Evolutionary conservation across 2,797 vertebrate species (phyloP).

Genomic region (Danio tinwini): DNA sequence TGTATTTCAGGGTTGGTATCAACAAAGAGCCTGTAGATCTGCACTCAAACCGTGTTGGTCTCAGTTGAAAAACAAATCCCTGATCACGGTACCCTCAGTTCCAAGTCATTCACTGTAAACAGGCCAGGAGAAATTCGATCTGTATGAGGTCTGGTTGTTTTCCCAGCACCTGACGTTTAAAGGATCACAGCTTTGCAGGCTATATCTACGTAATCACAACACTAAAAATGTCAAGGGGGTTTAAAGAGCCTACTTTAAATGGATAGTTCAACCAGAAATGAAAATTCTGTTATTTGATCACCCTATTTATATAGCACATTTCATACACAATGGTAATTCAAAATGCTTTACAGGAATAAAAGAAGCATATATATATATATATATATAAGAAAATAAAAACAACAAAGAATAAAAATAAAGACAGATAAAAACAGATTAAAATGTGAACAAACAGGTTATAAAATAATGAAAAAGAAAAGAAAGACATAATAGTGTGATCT

Average conservation of each 20-base stretch:
- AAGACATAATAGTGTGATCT: too few species aligned
- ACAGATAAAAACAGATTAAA: too few species aligned
- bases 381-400: too few species aligned
- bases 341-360: too few species aligned
- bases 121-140: constrained; percentile 33
- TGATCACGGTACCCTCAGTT: neutral
- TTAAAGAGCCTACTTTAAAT: neutral
- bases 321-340: too few species aligned
- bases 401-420: too few species aligned
- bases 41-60: neutral
- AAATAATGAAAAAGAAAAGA: too few species aligned
- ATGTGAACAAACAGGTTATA: too few species aligned
- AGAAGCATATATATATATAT: too few species aligned
- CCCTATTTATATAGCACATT: too few species aligned
- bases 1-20: neutral
- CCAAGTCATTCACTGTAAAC: constrained; percentile 20
- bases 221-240: neutral
- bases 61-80: constrained; percentile 22
- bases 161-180: constrained; percentile 26
- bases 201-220: neutral
- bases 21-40: constrained; percentile 10
- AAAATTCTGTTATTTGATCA: too few species aligned
- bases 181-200: constrained; percentile 2
- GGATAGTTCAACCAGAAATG: too few species aligned
- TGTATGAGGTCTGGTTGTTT: neutral